These are phyloP conservation scores for Cantharis nigra DNA, from an alignment of 2,888 invertebrate genomes.

Conservation along the genomic window DNA sequence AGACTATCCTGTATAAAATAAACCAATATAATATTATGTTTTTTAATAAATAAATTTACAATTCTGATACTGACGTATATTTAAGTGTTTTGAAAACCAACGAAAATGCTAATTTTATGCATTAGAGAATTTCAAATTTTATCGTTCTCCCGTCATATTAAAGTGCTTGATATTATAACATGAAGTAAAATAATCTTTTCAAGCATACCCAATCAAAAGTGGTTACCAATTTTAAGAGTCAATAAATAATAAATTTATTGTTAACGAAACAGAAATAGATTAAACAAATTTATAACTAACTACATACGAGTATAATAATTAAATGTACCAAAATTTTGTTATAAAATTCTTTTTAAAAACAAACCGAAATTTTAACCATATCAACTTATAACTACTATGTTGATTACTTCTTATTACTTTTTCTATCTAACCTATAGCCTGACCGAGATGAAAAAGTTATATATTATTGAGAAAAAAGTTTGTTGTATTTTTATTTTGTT, in stretches of 20 bases:
- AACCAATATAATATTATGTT: not conserved
- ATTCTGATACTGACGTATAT: not conserved
- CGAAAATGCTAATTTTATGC: not conserved
- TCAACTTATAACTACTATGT: too few species aligned
- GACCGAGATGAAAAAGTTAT: too few species aligned
- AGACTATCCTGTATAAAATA: not conserved
- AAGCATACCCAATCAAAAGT: not conserved
- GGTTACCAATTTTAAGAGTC: not conserved
- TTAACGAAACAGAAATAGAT: too few species aligned
- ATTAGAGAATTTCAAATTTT: not conserved
- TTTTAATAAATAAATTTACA: not conserved
- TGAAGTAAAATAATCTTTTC: not conserved
- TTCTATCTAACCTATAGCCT: too few species aligned
- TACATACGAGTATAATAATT: too few species aligned
- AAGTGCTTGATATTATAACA: not conserved
- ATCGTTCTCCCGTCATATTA: not conserved
- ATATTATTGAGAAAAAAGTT: too few species aligned
- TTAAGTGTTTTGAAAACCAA: not conserved
- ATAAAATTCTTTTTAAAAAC: too few species aligned
- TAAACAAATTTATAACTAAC: too few species aligned
- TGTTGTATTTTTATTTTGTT: too few species aligned
- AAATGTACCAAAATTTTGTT: too few species aligned
- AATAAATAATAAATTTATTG: not conserved
- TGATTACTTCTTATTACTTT: too few species aligned
- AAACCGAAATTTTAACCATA: too few species aligned